These are phyloP conservation scores for Pipa parva DNA, from an alignment of 2,113 vertebrate species.

Conservation along the genomic window DNA sequence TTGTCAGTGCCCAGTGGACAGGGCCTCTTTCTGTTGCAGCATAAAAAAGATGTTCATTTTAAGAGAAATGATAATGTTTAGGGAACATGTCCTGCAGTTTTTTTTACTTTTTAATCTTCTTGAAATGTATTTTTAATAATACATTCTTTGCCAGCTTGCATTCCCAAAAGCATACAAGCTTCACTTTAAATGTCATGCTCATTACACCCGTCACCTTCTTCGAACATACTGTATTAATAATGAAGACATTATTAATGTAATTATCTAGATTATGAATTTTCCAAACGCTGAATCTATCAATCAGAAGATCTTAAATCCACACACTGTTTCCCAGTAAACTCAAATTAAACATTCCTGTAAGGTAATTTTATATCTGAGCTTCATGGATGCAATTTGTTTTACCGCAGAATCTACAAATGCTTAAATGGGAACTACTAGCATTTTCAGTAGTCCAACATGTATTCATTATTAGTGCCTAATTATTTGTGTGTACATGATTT, in stretches of 20 bases:
- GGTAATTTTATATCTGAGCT: too few species aligned
- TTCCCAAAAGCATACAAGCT: conserved; percentile 2
- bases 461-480: too few species aligned
- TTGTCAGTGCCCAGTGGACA: too few species aligned
- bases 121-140: neutral
- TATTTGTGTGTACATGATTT: too few species aligned
- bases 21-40: too few species aligned
- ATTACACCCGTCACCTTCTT: conserved; percentile 5
- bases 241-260: conserved; percentile 22
- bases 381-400: too few species aligned
- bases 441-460: too few species aligned
- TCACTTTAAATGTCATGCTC: conserved; percentile 35
- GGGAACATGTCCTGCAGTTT: neutral
- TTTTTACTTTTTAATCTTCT: neutral
- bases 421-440: too few species aligned
- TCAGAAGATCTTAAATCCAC: neutral
- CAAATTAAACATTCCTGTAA: too few species aligned
- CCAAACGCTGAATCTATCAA: conserved; percentile 11
- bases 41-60: too few species aligned
- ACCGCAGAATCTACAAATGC: too few species aligned
- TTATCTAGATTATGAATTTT: conserved; percentile 10
- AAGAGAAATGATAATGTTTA: neutral
- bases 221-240: conserved; percentile 16
- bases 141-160: neutral
- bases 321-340: too few species aligned